A percentile compares a stretch with the other conserved stretches of the same genome.
Conservation (phyloP, 37 sponge, comb jelly and placozoan genomes). For the Theonella swinhoei region DNA sequence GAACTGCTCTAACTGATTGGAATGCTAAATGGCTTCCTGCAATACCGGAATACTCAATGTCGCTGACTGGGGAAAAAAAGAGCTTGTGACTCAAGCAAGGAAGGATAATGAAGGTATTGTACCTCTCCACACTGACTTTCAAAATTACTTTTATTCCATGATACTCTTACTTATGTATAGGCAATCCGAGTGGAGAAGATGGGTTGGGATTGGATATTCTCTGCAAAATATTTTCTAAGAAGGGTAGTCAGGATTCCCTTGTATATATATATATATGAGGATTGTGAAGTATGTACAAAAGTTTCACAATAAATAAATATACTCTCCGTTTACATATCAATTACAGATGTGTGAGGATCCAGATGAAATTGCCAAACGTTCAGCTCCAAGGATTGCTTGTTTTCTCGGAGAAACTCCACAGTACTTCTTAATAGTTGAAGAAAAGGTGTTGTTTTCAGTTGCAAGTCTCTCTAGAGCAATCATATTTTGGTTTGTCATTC, state of each 20-base stretch:
- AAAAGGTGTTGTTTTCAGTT: background rate
- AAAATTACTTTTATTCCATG: too few relatives aligned
- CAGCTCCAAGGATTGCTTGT: slow-evolving; percentile 14
- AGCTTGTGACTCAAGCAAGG: background rate
- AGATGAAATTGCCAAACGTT: background rate
- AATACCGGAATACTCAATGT: slow-evolving; percentile 3
- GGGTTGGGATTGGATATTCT: background rate
- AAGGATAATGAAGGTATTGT: slow-evolving; percentile 14
- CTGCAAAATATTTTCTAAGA: background rate
- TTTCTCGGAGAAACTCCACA: background rate
- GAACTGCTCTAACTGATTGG: background rate
- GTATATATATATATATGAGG: slow-evolving; percentile 16
- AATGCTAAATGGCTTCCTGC: slow-evolving; percentile 21
- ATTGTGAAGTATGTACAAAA: slow-evolving; percentile 6
- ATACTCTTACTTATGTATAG: too few relatives aligned
- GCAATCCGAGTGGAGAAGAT: too few relatives aligned
- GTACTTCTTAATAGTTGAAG: slow-evolving; percentile 8
- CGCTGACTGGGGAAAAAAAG: background rate
- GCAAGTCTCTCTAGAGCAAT: background rate
- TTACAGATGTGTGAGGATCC: slow-evolving; percentile 3
- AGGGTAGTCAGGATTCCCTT: background rate
- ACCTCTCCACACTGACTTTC: too few relatives aligned
- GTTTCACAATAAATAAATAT: too few relatives aligned
- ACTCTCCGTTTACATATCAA: too few relatives aligned
- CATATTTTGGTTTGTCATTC: slow-evolving; percentile 1